Conservation (phyloP, 2,113 vertebrate genomes). For the Dascyllus trimaculatus region DNA sequence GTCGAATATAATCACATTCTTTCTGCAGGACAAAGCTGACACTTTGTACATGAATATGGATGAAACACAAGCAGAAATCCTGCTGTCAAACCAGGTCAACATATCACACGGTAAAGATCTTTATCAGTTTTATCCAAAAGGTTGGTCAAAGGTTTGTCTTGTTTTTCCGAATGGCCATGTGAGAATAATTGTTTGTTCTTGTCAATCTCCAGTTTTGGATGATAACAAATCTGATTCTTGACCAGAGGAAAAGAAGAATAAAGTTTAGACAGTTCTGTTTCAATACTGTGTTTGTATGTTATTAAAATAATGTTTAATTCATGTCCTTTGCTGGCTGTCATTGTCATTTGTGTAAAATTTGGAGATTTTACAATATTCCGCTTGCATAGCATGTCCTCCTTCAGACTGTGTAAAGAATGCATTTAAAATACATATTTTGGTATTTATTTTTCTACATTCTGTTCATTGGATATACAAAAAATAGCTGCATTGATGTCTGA, state of each 20-base stretch:
- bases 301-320: not conserved
- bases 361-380: too few relatives aligned
- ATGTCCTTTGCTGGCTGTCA: not conserved
- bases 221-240: slow-evolving; percentile 15
- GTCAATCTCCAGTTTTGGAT: slow-evolving; percentile 16
- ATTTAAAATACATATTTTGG: too few relatives aligned
- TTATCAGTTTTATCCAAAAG: not conserved
- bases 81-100: slow-evolving; percentile 76
- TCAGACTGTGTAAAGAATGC: too few relatives aligned
- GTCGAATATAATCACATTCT: not conserved
- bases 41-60: slow-evolving; percentile 85
- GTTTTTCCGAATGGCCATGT: not conserved
- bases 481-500: too few relatives aligned
- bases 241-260: slow-evolving; percentile 5
- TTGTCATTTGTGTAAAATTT: not conserved
- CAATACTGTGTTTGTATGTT: not conserved
- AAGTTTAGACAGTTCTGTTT: not conserved
- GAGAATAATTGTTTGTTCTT: slow-evolving; percentile 9
- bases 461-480: too few relatives aligned
- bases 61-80: slow-evolving; percentile 81
- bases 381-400: too few relatives aligned
- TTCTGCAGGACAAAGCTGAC: slow-evolving; percentile 79
- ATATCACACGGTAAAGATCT: slow-evolving; percentile 61
- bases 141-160: not conserved
- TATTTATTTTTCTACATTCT: too few relatives aligned